Conservation (phyloP, 1,140 invertebrate genomes). For the Tachypleus tridentatus region DNA sequence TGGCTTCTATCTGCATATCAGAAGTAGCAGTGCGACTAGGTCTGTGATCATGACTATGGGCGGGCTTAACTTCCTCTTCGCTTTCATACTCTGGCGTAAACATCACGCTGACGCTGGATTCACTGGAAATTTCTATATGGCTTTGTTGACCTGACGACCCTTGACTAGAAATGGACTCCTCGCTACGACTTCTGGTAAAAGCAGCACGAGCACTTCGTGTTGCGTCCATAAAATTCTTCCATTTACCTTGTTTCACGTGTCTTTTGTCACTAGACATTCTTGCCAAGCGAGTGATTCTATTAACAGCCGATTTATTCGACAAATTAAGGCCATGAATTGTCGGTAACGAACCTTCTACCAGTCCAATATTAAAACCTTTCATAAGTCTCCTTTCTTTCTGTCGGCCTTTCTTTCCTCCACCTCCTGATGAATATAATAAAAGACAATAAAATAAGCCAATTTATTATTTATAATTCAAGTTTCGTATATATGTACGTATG, state of each 20-base stretch:
- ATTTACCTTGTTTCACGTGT: conserved; percentile 17
- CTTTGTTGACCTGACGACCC: conserved; percentile 12
- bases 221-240: conserved; percentile 19
- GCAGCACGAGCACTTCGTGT: conserved; percentile 18
- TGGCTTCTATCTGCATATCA: not conserved
- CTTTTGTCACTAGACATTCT: conserved; percentile 18
- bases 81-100: not conserved
- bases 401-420: conserved; percentile 70
- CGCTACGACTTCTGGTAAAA: conserved; percentile 19
- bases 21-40: not conserved
- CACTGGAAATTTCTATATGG: conserved; percentile 4
- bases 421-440: conserved; percentile 4
- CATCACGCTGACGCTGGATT: conserved; percentile 5
- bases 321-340: conserved; percentile 19
- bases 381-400: conserved; percentile 81
- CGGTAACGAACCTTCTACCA: conserved; percentile 22
- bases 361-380: conserved; percentile 74
- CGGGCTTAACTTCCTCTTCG: not conserved
- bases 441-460: too few species aligned
- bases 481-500: too few species aligned
- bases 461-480: too few species aligned
- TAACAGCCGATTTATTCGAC: conserved; percentile 11
- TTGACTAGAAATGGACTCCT: conserved; percentile 22
- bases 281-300: conserved; percentile 17
- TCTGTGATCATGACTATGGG: not conserved